Base-by-base conservation (phyloP, 1,140 invertebrate genomes). In the Glomeris maerens region DNA sequence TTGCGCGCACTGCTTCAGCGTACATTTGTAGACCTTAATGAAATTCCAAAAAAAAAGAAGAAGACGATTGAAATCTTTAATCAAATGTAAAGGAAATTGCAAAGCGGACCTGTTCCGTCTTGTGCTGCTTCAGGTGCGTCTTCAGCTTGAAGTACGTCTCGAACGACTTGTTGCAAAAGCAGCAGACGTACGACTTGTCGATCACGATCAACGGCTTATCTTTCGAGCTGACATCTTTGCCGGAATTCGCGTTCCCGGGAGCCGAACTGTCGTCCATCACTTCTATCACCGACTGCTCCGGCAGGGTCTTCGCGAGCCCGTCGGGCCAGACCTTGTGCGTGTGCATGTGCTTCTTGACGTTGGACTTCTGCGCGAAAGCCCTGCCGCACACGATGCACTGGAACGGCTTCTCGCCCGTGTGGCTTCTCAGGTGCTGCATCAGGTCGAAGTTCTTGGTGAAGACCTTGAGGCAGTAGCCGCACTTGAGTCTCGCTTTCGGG, bases 341-440 rank as follows among this genome's bases (percentile, higher is more conserved):
- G 67, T 94, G 87, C 65, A 95, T 92, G 67, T 97, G 92, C 66
- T 97, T 97, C 48, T 92, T 92, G 47, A 97, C 74, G 64, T 97
- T 93, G 0, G 91, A 92, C 66, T 96, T 96, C 66, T 97, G 93
- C 17, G 91, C 76, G 60, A 74, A 73, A 2, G 68, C 71, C 45
- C 70, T 58, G 1, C 71, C 71, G 62, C 71, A 74, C 0, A 72
- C 70, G 50, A 71, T 65, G 56, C 72, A 73, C 57, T 73, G 70
- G 54, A 71, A 72, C 21, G 71, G 71, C 55, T 72, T 73, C 57
- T 72, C 71, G 17, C 62, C 78, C 59, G 79, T 81, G 60, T 81
- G 79, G 42, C 77, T 78, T 13, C 75, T 70, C 61, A 79, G 73
- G 55, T 81, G 79, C 62, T 80, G 79, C 55, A 78, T 76, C 2